Conservation (phyloP, 2,113 vertebrate species). For the Elachura formosa region DNA sequence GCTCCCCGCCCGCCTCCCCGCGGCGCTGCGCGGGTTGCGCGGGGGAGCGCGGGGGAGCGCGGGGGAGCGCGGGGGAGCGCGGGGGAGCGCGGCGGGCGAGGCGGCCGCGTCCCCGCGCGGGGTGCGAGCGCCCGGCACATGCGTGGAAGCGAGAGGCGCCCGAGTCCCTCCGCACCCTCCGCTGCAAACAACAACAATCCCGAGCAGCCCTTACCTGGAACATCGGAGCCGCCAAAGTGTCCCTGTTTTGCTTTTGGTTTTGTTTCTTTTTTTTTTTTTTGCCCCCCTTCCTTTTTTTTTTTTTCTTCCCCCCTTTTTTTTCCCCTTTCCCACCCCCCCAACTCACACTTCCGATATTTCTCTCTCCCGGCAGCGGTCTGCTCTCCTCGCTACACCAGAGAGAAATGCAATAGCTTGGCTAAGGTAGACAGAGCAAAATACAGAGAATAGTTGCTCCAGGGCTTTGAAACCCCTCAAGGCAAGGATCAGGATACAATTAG, state of each 20-base stretch:
- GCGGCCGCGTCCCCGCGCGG: neutral
- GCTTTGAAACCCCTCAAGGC: slow-evolving; percentile 98
- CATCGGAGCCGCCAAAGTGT: slow-evolving; percentile 75
- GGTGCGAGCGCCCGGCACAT: slow-evolving; percentile 82
- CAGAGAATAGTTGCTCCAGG: slow-evolving; percentile 97
- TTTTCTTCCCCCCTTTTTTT: neutral
- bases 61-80: neutral
- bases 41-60: neutral
- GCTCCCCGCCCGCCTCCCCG: too few relatives aligned
- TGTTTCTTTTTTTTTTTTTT: too few relatives aligned
- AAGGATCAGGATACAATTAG: slow-evolving; percentile 99
- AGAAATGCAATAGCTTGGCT: slow-evolving; percentile 99
- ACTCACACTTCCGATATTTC: slow-evolving; percentile 76
- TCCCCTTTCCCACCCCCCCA: slow-evolving; percentile 18
- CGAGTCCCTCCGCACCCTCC: slow-evolving; percentile 83
- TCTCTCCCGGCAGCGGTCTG: slow-evolving; percentile 85
- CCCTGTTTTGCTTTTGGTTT: neutral
- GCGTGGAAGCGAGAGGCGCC: slow-evolving; percentile 93
- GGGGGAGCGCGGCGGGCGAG: neutral
- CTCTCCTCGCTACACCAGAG: slow-evolving; percentile 91
- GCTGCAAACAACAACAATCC: slow-evolving; percentile 84
- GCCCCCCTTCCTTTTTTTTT: too few relatives aligned
- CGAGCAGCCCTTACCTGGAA: slow-evolving; percentile 93
- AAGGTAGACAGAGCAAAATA: slow-evolving; percentile 99
- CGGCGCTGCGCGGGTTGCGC: neutral